Evolutionary conservation across 2,113 vertebrate genomes (phyloP).

Genomic region (Amphilophus citrinellus): DNA sequence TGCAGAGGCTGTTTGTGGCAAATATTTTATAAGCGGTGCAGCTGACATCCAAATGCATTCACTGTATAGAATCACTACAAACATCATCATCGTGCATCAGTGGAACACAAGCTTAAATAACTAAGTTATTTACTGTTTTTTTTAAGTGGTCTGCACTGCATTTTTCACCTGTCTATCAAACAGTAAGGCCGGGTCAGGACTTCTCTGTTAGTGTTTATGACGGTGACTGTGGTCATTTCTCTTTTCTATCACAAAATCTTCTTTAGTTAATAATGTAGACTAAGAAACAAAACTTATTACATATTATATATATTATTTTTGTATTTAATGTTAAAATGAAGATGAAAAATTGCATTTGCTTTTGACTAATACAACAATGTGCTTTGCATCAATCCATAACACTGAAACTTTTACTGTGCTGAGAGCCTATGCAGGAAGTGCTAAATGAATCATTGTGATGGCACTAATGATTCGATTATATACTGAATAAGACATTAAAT

Average conservation of each 20-base stretch:
- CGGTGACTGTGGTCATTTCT: constrained; percentile 25
- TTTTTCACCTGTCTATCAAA: constrained; percentile 50
- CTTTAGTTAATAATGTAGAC: neutral
- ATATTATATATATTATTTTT: neutral
- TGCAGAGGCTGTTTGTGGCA: neutral
- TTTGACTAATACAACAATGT: no score
- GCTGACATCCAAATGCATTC: neutral
- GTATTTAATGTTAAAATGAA: accelerated
- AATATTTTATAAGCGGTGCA: neutral
- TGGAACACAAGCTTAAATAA: neutral
- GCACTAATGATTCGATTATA: neutral
- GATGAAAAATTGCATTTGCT: neutral
- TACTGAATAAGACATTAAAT: neutral
- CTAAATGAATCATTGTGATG: neutral
- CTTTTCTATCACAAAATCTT: neutral
- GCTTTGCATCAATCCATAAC: no score
- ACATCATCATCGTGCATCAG: constrained; percentile 21
- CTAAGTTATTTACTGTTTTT: neutral
- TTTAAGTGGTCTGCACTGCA: neutral
- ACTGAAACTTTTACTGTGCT: neutral
- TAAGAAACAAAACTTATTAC: neutral
- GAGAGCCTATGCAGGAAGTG: neutral
- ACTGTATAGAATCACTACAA: neutral
- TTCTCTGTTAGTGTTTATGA: constrained; percentile 12
- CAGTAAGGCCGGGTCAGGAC: neutral